A percentile compares a stretch with the other conserved stretches of the same genome.
Evolutionary conservation across 2,888 invertebrate species (phyloP).

Genomic region (Scrobipalpa atriplicella): DNA sequence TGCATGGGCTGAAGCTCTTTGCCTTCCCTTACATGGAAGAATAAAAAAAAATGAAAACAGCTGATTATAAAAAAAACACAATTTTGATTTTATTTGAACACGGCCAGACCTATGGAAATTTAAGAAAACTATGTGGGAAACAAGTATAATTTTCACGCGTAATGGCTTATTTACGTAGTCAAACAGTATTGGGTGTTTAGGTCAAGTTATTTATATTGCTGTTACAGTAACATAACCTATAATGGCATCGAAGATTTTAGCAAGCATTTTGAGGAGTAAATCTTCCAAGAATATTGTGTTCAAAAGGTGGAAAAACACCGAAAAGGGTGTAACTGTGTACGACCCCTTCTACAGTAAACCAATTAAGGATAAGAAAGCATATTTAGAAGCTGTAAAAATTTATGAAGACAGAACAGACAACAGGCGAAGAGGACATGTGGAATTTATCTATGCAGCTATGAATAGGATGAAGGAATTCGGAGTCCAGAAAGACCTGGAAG

Average conservation of each 20-base stretch:
- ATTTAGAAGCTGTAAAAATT: conserved; percentile 88
- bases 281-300: conserved; percentile 50
- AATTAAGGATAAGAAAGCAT: conserved; percentile 85
- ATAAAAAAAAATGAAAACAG: neutral
- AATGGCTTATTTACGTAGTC: neutral
- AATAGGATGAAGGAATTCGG: conserved; percentile 94
- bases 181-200: neutral
- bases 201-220: neutral
- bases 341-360: conserved; percentile 77
- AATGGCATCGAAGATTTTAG: conserved; percentile 66
- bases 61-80: neutral
- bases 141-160: neutral
- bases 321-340: conserved; percentile 65
- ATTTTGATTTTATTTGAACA: neutral
- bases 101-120: neutral
- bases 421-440: conserved; percentile 93
- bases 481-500: conserved; percentile 92
- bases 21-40: too few relatives aligned
- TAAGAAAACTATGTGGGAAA: neutral
- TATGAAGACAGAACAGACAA: conserved; percentile 85
- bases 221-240: conserved; percentile 48
- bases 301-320: conserved; percentile 65
- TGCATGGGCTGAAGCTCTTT: too few relatives aligned
- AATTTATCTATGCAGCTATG: conserved; percentile 96
- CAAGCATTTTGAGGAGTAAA: conserved; percentile 55